phyloP scores from a whole-genome alignment of 1,140 invertebrate genomes.

The Drosophila repletoides region DNA sequence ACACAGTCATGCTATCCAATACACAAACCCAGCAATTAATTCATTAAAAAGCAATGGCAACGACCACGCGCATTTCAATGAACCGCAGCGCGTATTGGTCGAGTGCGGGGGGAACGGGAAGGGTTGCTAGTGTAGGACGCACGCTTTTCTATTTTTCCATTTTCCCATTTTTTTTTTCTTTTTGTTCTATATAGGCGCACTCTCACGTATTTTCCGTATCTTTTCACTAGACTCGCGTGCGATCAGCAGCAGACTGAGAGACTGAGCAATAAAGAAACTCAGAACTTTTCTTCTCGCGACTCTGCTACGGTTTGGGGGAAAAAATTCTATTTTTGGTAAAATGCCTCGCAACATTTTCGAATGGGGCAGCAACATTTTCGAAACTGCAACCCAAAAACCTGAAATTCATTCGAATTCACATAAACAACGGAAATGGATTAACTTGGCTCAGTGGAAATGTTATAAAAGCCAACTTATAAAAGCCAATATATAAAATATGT shows the following conservation, averaged over 20 bases:
- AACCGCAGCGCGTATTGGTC: conserved; percentile 12
- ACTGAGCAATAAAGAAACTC: not conserved
- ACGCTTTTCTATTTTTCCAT: conserved; percentile 64
- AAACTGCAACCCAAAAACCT: conserved; percentile 11
- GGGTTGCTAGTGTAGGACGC: conserved; percentile 30
- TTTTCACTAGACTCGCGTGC: conserved; percentile 43
- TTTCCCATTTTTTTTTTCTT: too few relatives aligned
- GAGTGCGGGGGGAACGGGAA: not conserved
- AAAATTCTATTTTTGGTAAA: conserved; percentile 67
- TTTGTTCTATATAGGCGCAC: conserved; percentile 1
- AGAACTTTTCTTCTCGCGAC: conserved; percentile 23
- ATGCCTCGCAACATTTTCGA: conserved; percentile 66
- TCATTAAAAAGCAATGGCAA: conserved; percentile 66
- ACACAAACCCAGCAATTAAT: conserved; percentile 66
- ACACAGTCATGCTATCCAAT: too few relatives aligned
- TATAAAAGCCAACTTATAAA: conserved; percentile 10
- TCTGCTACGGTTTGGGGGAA: conserved; percentile 25
- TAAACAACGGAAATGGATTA: conserved; percentile 15
- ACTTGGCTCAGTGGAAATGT: conserved; percentile 14
- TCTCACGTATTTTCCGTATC: conserved; percentile 16
- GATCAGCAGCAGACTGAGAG: conserved; percentile 60
- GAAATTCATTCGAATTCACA: not conserved
- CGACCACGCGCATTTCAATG: conserved; percentile 54
- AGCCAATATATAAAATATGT: not conserved
- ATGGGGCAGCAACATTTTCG: conserved; percentile 54